Percentiles rank a stretch among this genome's conserved stretches.
These are phyloP conservation scores for Rhinichthys osculus DNA, from an alignment of 2,797 vertebrate species.

Conservation along the genomic window DNA sequence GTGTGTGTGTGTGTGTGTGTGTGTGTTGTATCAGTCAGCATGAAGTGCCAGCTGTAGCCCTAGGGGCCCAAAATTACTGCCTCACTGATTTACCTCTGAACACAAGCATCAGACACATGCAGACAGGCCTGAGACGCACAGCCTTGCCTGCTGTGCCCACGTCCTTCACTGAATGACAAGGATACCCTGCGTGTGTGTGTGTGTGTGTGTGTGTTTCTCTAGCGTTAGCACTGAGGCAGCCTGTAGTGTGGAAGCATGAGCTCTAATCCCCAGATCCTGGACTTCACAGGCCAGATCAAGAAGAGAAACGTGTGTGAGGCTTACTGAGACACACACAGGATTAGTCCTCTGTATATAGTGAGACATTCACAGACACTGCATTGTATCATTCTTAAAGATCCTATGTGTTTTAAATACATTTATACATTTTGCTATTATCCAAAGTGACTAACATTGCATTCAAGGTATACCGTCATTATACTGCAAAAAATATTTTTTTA, in stretches of 20 bases:
- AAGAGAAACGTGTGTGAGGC: background rate
- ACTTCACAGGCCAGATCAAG: conserved; percentile 33
- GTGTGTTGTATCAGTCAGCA: background rate
- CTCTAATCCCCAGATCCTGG: conserved; percentile 38
- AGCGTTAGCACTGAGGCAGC: background rate
- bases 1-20: background rate
- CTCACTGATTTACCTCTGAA: conserved; percentile 55
- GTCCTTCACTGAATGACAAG: conserved; percentile 57
- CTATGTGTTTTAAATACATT: background rate
- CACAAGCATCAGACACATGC: conserved; percentile 45
- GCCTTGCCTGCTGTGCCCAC: conserved; percentile 56
- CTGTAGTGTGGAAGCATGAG: conserved; percentile 25
- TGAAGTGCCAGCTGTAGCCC: conserved; percentile 52
- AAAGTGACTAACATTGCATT: background rate
- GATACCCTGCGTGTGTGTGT: conserved; percentile 22
- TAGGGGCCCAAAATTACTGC: conserved; percentile 47
- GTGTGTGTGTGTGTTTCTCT: conserved; percentile 16
- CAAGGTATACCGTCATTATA: background rate
- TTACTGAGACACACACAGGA: conserved; percentile 1
- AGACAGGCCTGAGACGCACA: conserved; percentile 52
- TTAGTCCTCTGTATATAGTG: background rate
- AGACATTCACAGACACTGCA: background rate
- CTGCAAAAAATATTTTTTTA: background rate
- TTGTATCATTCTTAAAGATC: background rate
- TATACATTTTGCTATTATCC: background rate